phyloP scores from a whole-genome alignment of 2,113 vertebrate genomes.

The Malurus elegans region DNA sequence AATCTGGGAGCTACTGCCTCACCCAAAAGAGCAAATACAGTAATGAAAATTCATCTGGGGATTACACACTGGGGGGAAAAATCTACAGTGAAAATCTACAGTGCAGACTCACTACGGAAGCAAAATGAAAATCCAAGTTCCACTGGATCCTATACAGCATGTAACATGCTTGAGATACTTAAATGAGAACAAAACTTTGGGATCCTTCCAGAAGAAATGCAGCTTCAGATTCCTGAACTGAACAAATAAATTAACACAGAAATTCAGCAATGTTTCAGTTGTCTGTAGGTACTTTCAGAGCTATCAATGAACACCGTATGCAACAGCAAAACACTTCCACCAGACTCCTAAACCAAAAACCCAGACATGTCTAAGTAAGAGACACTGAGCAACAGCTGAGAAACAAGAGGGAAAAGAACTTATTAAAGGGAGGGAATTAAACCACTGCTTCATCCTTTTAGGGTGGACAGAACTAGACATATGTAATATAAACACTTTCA shows the following conservation, averaged over 20 bases:
- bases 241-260: neutral
- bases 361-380: neutral
- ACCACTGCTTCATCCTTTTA: neutral
- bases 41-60: neutral
- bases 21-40: neutral
- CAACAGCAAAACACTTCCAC: neutral
- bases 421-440: neutral
- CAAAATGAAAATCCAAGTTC: neutral
- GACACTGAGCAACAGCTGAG: neutral
- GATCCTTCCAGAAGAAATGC: neutral
- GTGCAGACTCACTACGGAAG: neutral
- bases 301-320: rapidly evolving
- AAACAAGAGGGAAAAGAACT: neutral
- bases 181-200: neutral
- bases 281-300: neutral
- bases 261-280: neutral
- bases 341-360: neutral
- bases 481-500: neutral
- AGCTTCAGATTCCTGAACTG: neutral
- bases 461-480: neutral
- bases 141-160: neutral
- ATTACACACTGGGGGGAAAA: neutral
- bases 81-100: neutral
- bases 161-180: neutral
- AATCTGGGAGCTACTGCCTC: neutral